Evolutionary conservation across 2,888 invertebrate species (phyloP), one percentile per base, ranked within the genome.

Genomic region (Abrostola tripartita): DNA sequence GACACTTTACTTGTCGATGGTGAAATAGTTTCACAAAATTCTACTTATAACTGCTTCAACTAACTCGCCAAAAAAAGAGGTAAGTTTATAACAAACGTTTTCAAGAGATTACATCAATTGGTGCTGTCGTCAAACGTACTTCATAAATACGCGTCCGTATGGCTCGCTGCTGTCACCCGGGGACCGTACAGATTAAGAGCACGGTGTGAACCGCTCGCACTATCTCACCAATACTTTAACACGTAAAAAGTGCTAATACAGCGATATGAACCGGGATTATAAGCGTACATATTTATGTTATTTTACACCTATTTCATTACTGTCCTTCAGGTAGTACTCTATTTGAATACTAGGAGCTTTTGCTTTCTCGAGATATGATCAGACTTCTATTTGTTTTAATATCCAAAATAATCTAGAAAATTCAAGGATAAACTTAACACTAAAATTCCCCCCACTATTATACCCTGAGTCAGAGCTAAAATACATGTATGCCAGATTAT

Each of bases 81-180:
- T 24, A 24, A 1, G 24, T 24, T 24, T 24, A 24, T 24, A 24
- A 24, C 24, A 24, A 24, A 24, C 24, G 24, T 24, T 2, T 24
- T 24, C 24, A 24, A 24, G 24, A 24, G 24, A 24, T 24, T 24
- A 24, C 24, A 24, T 24, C 4, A 24, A 24, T 24, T 24, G 24
- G 24, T 4, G 24, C 24, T 24, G 24, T 24, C 24, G 1, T 24
- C 24, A 44, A 44, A 12, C 4, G 50, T 61, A 56, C 44, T 77
- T 85, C 37, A 73, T 9, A 61, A 68, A 72, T 70, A 79, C 76
- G 84, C 84, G 37, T 54, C 61, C 68, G 54, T 70, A 70, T 74
- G 81, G 76, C 81, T 68, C 79, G 85, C 85, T 83, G 83, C 86
- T 87, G 88, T 86, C 86, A 82, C 81, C 67, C 76, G 65, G 78